Percentiles rank a stretch among this genome's conserved stretches.
These are phyloP conservation scores for Rachycentron canadum DNA, from an alignment of 2,797 vertebrate species.

Conservation along the genomic window DNA sequence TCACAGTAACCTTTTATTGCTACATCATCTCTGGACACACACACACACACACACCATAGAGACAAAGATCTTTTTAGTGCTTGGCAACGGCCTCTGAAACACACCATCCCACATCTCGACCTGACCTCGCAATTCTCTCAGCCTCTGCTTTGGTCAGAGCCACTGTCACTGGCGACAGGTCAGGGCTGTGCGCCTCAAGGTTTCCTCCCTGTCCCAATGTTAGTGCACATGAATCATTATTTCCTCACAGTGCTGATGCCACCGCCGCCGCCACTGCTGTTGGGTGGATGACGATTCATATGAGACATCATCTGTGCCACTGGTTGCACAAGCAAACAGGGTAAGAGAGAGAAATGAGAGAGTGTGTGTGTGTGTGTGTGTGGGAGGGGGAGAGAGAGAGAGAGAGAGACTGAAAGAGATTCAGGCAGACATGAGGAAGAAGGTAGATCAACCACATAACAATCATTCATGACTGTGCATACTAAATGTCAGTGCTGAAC, in stretches of 20 bases:
- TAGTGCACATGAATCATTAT: constrained; percentile 56
- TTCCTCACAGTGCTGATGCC: constrained; percentile 29
- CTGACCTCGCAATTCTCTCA: constrained; percentile 51
- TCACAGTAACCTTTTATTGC: constrained; percentile 54
- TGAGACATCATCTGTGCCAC: constrained; percentile 68
- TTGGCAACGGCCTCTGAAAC: constrained; percentile 28
- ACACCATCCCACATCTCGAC: constrained; percentile 27
- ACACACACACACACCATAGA: constrained; percentile 4
- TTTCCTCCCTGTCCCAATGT: constrained; percentile 26
- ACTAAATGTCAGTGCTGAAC: constrained; percentile 47
- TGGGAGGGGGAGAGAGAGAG: constrained; percentile 19
- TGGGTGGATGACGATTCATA: constrained; percentile 52
- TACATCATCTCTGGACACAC: constrained; percentile 32
- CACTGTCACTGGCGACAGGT: constrained; percentile 41
- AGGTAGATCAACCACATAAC: constrained; percentile 40
- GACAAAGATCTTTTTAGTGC: constrained; percentile 34
- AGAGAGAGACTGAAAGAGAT: constrained; percentile 15
- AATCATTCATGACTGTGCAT: constrained; percentile 54
- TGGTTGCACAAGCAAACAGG: constrained; percentile 69
- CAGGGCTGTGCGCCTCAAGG: constrained; percentile 46
- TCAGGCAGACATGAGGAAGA: constrained; percentile 43
- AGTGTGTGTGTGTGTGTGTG: constrained; percentile 29
- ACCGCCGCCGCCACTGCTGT: constrained; percentile 21
- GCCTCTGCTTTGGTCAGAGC: constrained; percentile 43
- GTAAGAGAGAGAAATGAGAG: constrained; percentile 39